Conservation (phyloP, 2,797 vertebrate species). For the Takifugu rubripes region DNA sequence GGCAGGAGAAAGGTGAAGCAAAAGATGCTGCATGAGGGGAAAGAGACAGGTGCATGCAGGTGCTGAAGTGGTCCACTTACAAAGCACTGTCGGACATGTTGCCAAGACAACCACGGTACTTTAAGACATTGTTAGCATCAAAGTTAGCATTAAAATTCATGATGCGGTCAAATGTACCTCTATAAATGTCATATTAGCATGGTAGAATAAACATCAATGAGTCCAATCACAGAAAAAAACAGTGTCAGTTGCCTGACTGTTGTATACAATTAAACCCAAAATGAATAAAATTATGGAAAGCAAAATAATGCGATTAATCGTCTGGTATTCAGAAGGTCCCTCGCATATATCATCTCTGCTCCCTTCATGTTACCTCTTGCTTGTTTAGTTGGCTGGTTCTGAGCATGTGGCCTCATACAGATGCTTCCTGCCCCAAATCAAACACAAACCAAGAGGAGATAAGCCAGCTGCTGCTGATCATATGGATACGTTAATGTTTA, state of each 20-base stretch:
- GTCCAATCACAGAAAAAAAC: too few relatives aligned
- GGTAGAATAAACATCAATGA: too few relatives aligned
- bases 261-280: too few relatives aligned
- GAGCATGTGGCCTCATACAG: neutral
- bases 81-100: neutral
- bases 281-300: too few relatives aligned
- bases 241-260: too few relatives aligned
- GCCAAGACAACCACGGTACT: too few relatives aligned
- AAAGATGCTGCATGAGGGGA: neutral
- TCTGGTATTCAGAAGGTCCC: too few relatives aligned
- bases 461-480: constrained; percentile 5
- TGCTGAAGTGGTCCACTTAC: neutral
- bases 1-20: neutral
- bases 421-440: neutral
- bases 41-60: neutral
- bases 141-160: neutral
- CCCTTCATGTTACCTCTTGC: too few relatives aligned
- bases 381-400: constrained; percentile 1
- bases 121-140: neutral
- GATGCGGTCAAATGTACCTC: neutral
- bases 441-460: neutral
- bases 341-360: too few relatives aligned
- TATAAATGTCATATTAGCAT: too few relatives aligned
- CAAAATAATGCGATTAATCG: too few relatives aligned
- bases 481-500: neutral